A percentile compares a stretch with the other conserved stretches of the same genome.
These are phyloP conservation scores for Trachurus trachurus DNA, from an alignment of 2,797 vertebrate species.

Conservation along the genomic window DNA sequence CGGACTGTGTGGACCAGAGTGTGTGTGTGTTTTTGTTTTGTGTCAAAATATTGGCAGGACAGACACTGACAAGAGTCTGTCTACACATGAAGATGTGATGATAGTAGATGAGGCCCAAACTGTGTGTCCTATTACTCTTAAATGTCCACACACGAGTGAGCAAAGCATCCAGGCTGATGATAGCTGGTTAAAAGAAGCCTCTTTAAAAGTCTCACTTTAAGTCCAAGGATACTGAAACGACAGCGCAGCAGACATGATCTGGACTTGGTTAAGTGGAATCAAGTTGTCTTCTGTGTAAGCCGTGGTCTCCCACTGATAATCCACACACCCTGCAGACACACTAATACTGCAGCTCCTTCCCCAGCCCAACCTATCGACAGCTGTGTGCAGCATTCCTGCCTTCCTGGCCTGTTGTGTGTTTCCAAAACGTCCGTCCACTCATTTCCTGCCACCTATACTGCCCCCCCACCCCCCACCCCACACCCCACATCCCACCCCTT, in stretches of 20 bases:
- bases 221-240: background rate
- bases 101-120: conserved; percentile 8
- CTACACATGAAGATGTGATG: conserved; percentile 13
- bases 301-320: conserved; percentile 4
- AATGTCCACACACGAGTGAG: background rate
- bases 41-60: conserved; percentile 49
- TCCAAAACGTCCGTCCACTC: conserved; percentile 59
- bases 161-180: background rate
- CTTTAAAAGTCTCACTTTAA: background rate
- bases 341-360: conserved; percentile 15
- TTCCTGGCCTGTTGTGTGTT: conserved; percentile 54
- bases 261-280: background rate
- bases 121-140: background rate
- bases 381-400: conserved; percentile 26
- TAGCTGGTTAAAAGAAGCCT: background rate
- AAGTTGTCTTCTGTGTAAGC: conserved; percentile 7
- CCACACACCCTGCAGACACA: background rate
- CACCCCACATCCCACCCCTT: too few relatives aligned
- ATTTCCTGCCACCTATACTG: conserved; percentile 73
- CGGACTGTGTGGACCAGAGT: conserved; percentile 44
- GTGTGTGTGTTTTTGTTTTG: conserved; percentile 55
- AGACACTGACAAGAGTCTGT: conserved; percentile 15
- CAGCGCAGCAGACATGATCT: background rate
- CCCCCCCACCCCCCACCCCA: conserved; percentile 12
- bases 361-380: conserved; percentile 46